Evolutionary conservation across 1,140 invertebrate species (phyloP), one percentile per base, ranked within the genome.

Genomic region (Melanaphis sacchari): DNA sequence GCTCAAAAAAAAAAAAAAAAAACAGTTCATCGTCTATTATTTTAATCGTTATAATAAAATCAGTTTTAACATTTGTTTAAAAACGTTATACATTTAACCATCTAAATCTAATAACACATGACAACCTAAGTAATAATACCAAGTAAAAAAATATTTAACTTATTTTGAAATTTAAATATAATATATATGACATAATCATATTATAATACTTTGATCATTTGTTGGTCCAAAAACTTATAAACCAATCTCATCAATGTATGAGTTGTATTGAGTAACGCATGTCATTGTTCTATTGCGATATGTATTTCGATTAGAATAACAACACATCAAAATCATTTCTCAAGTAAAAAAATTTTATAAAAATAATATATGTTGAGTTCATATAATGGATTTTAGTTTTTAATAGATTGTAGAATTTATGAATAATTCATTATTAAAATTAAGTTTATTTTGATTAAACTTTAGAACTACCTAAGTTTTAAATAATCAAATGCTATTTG

Each of bases 391-490:
- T 76, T 76, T n/a, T 76, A 76, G 18, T n/a, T 76, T 76, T 76
- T n/a, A 76, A 76, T 76, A 76, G 31, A 66, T 6, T 66, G 31
- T n/a, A n/a, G 59, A 76, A n/a, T n/a, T 66, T 66, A 66, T 66
- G 31, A 66, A 66, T 66, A n/a, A 66, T 66, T n/a, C n/a, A 76
- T 76, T 76, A n/a, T n/a, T 76, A n/a, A 76, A 76, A 76, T 76
- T 76, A n/a, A n/a, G n/a, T n/a, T 76, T 76, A 4, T 76, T 76
- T 76, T 76, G 15, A n/a, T 76, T n/a, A 76, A 76, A 76, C 31
- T 36, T 76, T 76, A n/a, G 15, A 36, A 76, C 15, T 18, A 36
- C n/a, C 15, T 18, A 76, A 76, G 59, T 76, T 76, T 76, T n/a
- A 76, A 76, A 76, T 76, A n/a, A 76, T n/a, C 15, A n/a, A 76